phyloP scores from a whole-genome alignment of 2,888 invertebrate genomes.

The Ophonus ardosiacus region DNA sequence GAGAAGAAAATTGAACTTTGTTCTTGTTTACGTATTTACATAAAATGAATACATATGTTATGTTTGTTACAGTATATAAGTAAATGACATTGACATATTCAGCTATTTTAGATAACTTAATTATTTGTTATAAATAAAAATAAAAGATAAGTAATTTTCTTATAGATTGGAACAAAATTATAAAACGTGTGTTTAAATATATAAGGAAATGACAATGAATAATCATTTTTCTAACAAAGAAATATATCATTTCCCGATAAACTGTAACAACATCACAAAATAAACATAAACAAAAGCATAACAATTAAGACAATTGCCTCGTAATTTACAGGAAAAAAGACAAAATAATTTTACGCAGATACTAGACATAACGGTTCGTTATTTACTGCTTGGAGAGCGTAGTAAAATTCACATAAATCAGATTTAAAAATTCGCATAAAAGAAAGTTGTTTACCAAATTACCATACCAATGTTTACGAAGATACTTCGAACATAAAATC shows the following conservation, averaged over 20 bases:
- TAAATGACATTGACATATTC: neutral
- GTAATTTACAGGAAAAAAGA: slow-evolving; percentile 24
- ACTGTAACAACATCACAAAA: neutral
- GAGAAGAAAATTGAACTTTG: slow-evolving; percentile 41
- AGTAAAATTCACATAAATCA: neutral
- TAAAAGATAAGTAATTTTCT: neutral
- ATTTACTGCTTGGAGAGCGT: neutral
- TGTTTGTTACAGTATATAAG: neutral
- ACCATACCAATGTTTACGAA: neutral
- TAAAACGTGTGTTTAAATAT: neutral
- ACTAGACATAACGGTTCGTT: slow-evolving; percentile 12
- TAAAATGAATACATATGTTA: slow-evolving; percentile 30
- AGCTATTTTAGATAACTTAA: neutral
- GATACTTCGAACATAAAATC: no score
- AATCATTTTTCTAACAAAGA: neutral
- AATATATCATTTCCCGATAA: neutral
- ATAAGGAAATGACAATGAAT: neutral
- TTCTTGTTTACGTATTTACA: slow-evolving; percentile 37
- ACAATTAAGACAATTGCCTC: slow-evolving; percentile 27
- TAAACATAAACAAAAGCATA: slow-evolving; percentile 24
- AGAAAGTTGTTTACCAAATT: slow-evolving; percentile 34
- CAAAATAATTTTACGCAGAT: slow-evolving; percentile 1
- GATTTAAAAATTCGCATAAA: neutral
- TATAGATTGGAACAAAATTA: neutral
- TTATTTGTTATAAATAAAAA: neutral